Evolutionary conservation across 2,888 invertebrate species (phyloP).

Genomic region (Galerucella calmariensis): DNA sequence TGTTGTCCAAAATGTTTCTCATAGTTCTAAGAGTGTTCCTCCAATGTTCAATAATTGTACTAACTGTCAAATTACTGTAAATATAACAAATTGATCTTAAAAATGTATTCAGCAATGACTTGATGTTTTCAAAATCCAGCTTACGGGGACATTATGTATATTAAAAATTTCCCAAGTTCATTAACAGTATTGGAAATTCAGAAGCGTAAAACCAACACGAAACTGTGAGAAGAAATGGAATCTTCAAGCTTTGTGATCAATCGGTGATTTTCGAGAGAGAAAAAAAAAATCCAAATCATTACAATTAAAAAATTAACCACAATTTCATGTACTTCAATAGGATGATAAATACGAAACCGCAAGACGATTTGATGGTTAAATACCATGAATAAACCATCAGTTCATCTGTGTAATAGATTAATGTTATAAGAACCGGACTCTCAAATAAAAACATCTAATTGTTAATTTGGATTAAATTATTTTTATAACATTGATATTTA

Average conservation of each 20-base stretch:
- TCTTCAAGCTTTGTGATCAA: slow-evolving; percentile 27
- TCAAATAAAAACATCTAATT: neutral
- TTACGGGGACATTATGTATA: too few species aligned
- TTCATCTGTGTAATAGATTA: slow-evolving; percentile 33
- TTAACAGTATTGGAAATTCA: slow-evolving; percentile 14
- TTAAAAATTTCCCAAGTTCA: slow-evolving; percentile 4
- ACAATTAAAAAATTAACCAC: slow-evolving; percentile 36
- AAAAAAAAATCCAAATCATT: slow-evolving; percentile 31
- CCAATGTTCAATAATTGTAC: too few species aligned
- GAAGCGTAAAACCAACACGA: slow-evolving; percentile 36
- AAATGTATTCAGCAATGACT: too few species aligned
- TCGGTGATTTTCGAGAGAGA: slow-evolving; percentile 15
- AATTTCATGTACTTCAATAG: slow-evolving; percentile 29
- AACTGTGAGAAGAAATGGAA: slow-evolving; percentile 27
- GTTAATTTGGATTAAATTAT: neutral
- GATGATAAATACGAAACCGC: slow-evolving; percentile 45
- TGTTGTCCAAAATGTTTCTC: too few species aligned
- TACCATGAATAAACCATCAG: slow-evolving; percentile 52
- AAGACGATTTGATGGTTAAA: slow-evolving; percentile 52
- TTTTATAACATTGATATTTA: neutral
- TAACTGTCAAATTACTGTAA: too few species aligned
- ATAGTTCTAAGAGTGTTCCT: too few species aligned
- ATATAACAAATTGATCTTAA: too few species aligned
- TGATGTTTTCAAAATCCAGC: too few species aligned
- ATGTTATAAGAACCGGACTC: slow-evolving; percentile 13